Evolutionary conservation across 2,888 invertebrate species (phyloP).

Genomic region (Adelphocoris suturalis): DNA sequence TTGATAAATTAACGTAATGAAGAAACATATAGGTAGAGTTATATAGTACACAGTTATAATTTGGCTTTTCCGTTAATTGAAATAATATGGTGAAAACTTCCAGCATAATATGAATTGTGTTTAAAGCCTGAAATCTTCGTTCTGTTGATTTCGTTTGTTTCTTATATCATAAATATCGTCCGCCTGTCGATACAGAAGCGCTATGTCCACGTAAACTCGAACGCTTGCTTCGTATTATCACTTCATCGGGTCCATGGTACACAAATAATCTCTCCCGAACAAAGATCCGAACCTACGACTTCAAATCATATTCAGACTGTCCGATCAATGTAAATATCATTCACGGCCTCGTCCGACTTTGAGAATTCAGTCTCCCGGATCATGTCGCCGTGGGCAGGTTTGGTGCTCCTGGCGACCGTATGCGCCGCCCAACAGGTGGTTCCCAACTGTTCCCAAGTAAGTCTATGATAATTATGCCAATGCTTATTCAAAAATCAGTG

Average conservation of each 20-base stretch:
- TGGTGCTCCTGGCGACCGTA: background rate
- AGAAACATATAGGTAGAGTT: too few relatives aligned
- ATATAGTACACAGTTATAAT: too few relatives aligned
- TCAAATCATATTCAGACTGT: constrained; percentile 11
- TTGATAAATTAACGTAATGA: too few relatives aligned
- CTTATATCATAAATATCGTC: background rate
- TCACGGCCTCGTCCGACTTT: background rate
- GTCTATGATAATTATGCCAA: background rate
- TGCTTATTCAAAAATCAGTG: too few relatives aligned
- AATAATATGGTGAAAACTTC: too few relatives aligned
- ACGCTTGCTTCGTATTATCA: background rate
- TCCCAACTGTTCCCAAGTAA: background rate
- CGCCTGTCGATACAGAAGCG: background rate
- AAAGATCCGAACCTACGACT: too few relatives aligned
- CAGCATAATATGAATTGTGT: too few relatives aligned
- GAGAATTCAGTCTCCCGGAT: background rate
- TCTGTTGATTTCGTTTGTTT: background rate
- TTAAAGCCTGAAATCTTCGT: background rate
- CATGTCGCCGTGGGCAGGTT: background rate
- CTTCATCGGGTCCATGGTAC: background rate
- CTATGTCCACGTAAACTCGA: too few relatives aligned
- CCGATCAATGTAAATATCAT: background rate
- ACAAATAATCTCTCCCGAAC: background rate
- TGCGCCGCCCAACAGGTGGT: background rate
- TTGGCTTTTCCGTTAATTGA: too few relatives aligned